These are phyloP conservation scores for Setipinna tenuifilis DNA, from an alignment of 2,797 vertebrate species.

Conservation along the genomic window DNA sequence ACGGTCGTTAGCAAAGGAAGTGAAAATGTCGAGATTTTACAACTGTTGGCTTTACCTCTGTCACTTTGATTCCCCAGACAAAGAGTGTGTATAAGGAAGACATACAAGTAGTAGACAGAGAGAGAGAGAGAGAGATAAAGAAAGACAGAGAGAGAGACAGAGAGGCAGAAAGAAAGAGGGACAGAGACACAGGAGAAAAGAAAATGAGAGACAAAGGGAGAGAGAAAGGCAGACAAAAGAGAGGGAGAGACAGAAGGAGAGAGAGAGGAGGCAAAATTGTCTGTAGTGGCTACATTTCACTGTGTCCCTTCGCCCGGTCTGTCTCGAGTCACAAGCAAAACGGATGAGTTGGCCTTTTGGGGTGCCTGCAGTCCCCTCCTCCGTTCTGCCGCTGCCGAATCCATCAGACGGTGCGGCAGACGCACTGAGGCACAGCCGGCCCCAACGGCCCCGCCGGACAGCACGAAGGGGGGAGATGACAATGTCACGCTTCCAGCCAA, in stretches of 20 bases:
- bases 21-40: background rate
- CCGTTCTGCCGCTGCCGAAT: background rate
- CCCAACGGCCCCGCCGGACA: background rate
- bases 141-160: conserved; percentile 7
- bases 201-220: conserved; percentile 26
- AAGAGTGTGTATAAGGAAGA: too few species aligned
- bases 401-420: background rate
- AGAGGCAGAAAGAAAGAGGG: background rate
- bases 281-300: background rate
- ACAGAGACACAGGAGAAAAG: conserved; percentile 11
- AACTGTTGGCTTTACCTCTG: background rate
- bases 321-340: background rate
- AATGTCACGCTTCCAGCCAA: background rate
- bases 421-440: background rate
- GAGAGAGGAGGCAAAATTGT: background rate
- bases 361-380: background rate
- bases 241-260: background rate
- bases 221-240: background rate
- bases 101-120: too few species aligned
- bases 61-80: background rate
- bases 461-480: background rate
- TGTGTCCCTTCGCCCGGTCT: background rate
- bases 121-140: conserved; percentile 10
- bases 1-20: background rate
- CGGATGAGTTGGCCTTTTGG: background rate